Base-by-base conservation (phyloP, 1,140 invertebrate genomes). In the Medauroidea extradentata region DNA sequence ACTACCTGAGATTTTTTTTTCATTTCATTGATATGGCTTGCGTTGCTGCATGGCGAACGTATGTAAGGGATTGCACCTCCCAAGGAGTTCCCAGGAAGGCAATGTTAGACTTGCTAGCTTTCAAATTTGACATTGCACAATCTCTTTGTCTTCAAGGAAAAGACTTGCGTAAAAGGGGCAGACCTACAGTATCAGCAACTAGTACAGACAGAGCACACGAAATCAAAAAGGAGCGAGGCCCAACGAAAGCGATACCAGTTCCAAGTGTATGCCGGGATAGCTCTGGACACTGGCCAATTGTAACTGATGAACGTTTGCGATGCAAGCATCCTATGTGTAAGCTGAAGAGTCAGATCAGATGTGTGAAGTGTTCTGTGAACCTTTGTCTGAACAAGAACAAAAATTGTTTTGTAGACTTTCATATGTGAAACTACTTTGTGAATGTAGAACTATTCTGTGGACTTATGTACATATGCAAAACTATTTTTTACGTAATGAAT, bases 1-100 rank as follows among this genome's bases (percentile, higher is more conserved):
- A 52, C 25, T 52, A 52, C n/a, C 9, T 52, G 50, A 44, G 25
- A n/a, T 44, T 52, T 29, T 52, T 52, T 29, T 52, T 52, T n/a
- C 50, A 52, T n/a, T 52, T 52, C 27, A 24, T 52, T 21, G 50
- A 52, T n/a, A 24, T 21, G 50, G 50, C 16, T 52, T 16, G 4
- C 4, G 50, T 29, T 4, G 25, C 18, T 8, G 4, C 19, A 9
- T 52, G 50, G 50, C n/a, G 4, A 52, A 5, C n/a, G 5, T 46
- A 25, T n/a, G 13, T 4, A 25, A 19, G 43, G 19, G 34, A 61
- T 41, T 34, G 59, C 27, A 29, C 0, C 23, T 0, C 55, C 23
- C n/a, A 29, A 44, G 59, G 39, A 38, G 14, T 61, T 27, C 41
- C 41, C 1, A 16, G 1, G 24, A 53, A 53, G 24, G 21, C 13